These are phyloP conservation scores for Synergus umbraculus DNA, from an alignment of 2,888 invertebrate genomes.

Conservation along the genomic window DNA sequence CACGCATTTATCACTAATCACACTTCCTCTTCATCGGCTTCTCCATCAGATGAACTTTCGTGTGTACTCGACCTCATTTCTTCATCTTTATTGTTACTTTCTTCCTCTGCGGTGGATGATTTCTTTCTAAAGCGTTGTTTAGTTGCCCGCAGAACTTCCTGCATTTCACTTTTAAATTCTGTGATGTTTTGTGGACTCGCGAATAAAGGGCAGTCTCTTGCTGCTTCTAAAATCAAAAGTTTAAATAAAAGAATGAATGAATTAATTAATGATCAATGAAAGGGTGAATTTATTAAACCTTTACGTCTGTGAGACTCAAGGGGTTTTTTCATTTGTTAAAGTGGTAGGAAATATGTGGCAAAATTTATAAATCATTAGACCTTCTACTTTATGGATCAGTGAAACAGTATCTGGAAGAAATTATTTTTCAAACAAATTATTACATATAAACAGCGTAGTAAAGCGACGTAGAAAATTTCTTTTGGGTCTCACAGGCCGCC, in stretches of 20 bases:
- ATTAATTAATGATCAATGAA: neutral
- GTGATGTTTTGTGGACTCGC: constrained; percentile 20
- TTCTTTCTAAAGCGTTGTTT: neutral
- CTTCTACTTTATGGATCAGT: no score
- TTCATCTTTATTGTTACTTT: neutral
- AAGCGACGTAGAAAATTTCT: no score
- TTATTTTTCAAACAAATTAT: no score
- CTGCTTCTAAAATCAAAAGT: neutral
- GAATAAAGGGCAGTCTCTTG: constrained; percentile 43
- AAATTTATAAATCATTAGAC: no score
- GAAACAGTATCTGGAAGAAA: no score
- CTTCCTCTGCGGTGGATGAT: neutral
- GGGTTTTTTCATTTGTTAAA: no score
- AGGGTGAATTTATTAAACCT: no score
- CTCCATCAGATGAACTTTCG: neutral
- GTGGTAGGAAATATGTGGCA: no score
- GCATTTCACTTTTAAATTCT: constrained; percentile 3
- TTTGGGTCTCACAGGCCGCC: no score
- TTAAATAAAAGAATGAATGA: neutral
- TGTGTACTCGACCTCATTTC: neutral
- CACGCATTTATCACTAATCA: no score
- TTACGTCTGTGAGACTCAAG: no score
- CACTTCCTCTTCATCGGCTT: neutral
- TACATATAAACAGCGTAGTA: no score
- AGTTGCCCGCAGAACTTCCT: neutral